phyloP scores from a whole-genome alignment of 2,888 invertebrate genomes.

The Lordiphosa fenestrarum region DNA sequence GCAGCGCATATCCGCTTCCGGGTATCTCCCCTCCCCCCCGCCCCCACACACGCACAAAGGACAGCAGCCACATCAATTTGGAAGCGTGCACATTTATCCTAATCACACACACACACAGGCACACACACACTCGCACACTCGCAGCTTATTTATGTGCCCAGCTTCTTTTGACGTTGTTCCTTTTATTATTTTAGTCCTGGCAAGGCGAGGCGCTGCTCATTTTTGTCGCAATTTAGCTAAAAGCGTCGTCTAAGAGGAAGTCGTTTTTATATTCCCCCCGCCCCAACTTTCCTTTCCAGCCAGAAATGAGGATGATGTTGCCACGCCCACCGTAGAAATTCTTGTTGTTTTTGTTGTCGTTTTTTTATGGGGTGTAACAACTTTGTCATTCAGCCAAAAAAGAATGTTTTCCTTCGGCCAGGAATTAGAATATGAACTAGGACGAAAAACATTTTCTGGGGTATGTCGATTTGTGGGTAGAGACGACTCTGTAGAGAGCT shows the following conservation, averaged over 20 bases:
- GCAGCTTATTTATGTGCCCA: conserved; percentile 66
- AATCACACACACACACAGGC: conserved; percentile 54
- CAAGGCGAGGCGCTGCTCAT: conserved; percentile 47
- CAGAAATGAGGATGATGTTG: conserved; percentile 51
- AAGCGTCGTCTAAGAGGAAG: conserved; percentile 72
- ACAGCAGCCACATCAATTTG: conserved; percentile 63
- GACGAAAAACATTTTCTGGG: too few species aligned
- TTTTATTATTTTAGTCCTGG: conserved; percentile 67
- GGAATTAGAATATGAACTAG: conserved; percentile 2
- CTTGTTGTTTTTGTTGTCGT: not conserved
- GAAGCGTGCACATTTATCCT: conserved; percentile 72
- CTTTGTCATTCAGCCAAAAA: conserved; percentile 2
- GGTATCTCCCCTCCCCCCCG: conserved; percentile 7
- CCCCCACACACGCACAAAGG: conserved; percentile 26
- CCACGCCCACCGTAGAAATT: conserved; percentile 11
- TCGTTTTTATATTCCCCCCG: conserved; percentile 59
- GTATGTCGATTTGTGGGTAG: too few species aligned
- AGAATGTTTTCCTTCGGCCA: not conserved
- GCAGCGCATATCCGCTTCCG: conserved; percentile 72
- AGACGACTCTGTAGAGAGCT: too few species aligned
- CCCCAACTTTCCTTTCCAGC: conserved; percentile 32
- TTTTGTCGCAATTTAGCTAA: conserved; percentile 74
- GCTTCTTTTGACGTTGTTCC: conserved; percentile 61
- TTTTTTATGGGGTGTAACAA: conserved; percentile 3
- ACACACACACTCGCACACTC: conserved; percentile 3